phyloP scores from a whole-genome alignment of 2,797 vertebrate species.

The Anolis apletophallus region DNA sequence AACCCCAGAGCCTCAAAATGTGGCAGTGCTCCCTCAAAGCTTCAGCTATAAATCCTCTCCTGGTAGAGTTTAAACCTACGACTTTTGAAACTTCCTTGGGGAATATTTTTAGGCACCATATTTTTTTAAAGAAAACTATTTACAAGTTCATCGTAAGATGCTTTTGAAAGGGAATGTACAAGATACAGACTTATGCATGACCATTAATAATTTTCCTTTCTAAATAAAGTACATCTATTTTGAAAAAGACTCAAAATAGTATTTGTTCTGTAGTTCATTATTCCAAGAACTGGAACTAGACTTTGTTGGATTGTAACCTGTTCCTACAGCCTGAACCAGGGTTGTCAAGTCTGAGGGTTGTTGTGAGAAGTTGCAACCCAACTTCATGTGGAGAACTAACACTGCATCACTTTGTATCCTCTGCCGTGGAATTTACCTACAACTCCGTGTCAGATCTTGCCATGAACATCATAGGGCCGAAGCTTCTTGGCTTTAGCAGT shows the following conservation, averaged over 20 bases:
- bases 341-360: not conserved
- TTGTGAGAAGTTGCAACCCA: not conserved
- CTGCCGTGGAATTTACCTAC: not conserved
- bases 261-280: not conserved
- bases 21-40: conserved; percentile 44
- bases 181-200: not conserved
- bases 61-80: conserved; percentile 4
- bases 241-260: not conserved
- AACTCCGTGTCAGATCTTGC: not conserved
- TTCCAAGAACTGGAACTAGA: not conserved
- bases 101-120: not conserved
- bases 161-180: not conserved
- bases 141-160: not conserved
- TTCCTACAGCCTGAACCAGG: not conserved
- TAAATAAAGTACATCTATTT: not conserved
- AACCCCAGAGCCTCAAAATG: conserved; percentile 44
- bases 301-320: not conserved
- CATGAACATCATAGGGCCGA: not conserved
- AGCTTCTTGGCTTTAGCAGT: not conserved
- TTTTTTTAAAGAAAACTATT: too few species aligned
- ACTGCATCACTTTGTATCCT: not conserved
- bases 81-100: not conserved
- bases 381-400: not conserved
- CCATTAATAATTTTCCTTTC: not conserved
- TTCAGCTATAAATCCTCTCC: conserved; percentile 36